Conservation (phyloP, 2,888 invertebrate genomes). For the Agriopis aurantiaria region DNA sequence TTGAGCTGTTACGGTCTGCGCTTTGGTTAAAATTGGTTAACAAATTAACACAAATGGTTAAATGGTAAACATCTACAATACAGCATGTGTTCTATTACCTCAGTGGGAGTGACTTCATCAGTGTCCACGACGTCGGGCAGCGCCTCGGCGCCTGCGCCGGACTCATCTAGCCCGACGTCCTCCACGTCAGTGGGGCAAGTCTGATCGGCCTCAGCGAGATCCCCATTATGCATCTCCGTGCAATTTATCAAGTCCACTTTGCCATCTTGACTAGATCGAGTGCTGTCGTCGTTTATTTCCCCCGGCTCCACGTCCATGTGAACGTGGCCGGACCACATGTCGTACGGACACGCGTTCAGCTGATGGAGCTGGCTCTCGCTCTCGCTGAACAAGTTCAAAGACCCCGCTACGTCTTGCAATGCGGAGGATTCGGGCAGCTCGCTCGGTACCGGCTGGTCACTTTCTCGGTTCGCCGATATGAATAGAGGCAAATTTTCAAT, state of each 20-base stretch:
- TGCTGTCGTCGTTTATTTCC: constrained; percentile 66
- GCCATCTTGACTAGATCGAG: constrained; percentile 73
- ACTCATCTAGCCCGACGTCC: constrained; percentile 57
- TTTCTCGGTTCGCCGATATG: constrained; percentile 58
- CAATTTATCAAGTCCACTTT: constrained; percentile 80
- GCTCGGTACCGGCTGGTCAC: constrained; percentile 57
- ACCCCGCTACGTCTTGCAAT: constrained; percentile 81
- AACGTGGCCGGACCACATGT: constrained; percentile 75
- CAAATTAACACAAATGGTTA: constrained; percentile 47
- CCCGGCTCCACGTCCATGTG: constrained; percentile 71
- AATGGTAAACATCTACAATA: constrained; percentile 83
- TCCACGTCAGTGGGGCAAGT: constrained; percentile 83
- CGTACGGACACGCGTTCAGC: constrained; percentile 73
- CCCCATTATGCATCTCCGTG: constrained; percentile 89
- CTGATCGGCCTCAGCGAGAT: constrained; percentile 93
- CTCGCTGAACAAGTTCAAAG: constrained; percentile 73
- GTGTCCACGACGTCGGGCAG: constrained; percentile 83
- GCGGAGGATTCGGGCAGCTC: constrained; percentile 71
- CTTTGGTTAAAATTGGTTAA: background rate
- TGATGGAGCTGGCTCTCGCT: constrained; percentile 76
- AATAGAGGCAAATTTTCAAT: constrained; percentile 73
- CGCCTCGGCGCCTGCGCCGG: constrained; percentile 62
- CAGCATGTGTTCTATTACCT: constrained; percentile 81
- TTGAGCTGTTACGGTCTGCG: background rate
- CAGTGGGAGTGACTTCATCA: constrained; percentile 82